phyloP scores from a whole-genome alignment of 2,888 invertebrate genomes.

The Calliphora vomitoria region DNA sequence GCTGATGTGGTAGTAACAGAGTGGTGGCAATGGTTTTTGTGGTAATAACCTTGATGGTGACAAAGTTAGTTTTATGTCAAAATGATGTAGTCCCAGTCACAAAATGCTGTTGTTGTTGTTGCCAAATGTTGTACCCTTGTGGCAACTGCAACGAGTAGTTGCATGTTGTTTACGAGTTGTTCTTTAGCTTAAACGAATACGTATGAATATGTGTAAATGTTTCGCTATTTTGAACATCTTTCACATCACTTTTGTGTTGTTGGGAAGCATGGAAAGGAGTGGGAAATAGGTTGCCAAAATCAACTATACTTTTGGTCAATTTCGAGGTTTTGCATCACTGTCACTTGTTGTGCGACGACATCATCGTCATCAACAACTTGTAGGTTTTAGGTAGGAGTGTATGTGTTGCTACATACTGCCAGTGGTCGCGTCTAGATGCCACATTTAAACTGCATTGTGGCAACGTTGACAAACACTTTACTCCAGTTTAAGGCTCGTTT shows the following conservation, averaged over 20 bases:
- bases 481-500: constrained; percentile 62
- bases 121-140: constrained; percentile 32
- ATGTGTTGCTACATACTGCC: constrained; percentile 11
- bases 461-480: constrained; percentile 79
- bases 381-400: background rate
- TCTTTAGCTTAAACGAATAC: background rate
- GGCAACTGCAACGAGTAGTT: constrained; percentile 9
- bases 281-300: constrained; percentile 74
- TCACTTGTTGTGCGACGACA: constrained; percentile 77
- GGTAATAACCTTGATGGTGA: constrained; percentile 59
- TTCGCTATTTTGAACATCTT: constrained; percentile 23
- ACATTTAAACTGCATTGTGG: constrained; percentile 71
- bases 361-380: constrained; percentile 48
- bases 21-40: constrained; percentile 63
- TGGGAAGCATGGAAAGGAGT: background rate
- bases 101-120: constrained; percentile 49
- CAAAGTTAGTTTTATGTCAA: constrained; percentile 58
- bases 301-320: constrained; percentile 82
- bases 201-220: constrained; percentile 11
- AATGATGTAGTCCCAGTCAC: constrained; percentile 69
- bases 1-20: background rate
- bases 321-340: constrained; percentile 82
- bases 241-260: background rate
- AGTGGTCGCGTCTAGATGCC: constrained; percentile 70
- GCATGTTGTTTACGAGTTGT: constrained; percentile 40